These are phyloP conservation scores for Tetranychus truncatus DNA, from an alignment of 2,888 invertebrate species.

Conservation along the genomic window DNA sequence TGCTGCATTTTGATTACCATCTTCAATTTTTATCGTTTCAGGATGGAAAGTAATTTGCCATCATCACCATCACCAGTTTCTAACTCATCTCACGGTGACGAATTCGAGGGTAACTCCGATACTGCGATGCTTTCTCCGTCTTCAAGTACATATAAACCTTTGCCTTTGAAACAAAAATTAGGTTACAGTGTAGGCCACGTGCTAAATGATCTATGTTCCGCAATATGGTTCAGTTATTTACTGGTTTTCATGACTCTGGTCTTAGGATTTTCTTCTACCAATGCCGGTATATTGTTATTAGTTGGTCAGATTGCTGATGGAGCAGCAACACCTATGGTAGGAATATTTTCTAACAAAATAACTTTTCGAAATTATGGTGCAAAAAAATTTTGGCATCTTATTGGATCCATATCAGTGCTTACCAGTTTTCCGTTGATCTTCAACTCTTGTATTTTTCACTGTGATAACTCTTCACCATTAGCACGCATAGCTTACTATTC, in stretches of 20 bases:
- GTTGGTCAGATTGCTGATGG: slow-evolving; percentile 55
- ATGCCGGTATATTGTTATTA: slow-evolving; percentile 28
- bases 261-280: slow-evolving; percentile 20
- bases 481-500: slow-evolving; percentile 55
- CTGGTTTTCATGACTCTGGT: slow-evolving; percentile 25
- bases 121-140: not conserved
- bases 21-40: no score
- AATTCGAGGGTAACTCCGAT: not conserved
- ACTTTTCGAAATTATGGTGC: slow-evolving; percentile 39
- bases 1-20: no score
- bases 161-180: slow-evolving; percentile 30
- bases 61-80: not conserved
- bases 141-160: not conserved
- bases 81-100: not conserved
- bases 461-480: slow-evolving; percentile 44
- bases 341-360: slow-evolving; percentile 49
- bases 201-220: slow-evolving; percentile 75
- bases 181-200: slow-evolving; percentile 66
- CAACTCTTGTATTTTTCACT: slow-evolving; percentile 47
- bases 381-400: slow-evolving; percentile 39
- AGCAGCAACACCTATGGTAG: slow-evolving; percentile 67
- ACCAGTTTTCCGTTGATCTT: slow-evolving; percentile 72
- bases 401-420: slow-evolving; percentile 52
- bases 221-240: slow-evolving; percentile 39
- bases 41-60: not conserved